Evolutionary conservation across 2,888 invertebrate species (phyloP).

Genomic region (Ochlodes sylvanus): DNA sequence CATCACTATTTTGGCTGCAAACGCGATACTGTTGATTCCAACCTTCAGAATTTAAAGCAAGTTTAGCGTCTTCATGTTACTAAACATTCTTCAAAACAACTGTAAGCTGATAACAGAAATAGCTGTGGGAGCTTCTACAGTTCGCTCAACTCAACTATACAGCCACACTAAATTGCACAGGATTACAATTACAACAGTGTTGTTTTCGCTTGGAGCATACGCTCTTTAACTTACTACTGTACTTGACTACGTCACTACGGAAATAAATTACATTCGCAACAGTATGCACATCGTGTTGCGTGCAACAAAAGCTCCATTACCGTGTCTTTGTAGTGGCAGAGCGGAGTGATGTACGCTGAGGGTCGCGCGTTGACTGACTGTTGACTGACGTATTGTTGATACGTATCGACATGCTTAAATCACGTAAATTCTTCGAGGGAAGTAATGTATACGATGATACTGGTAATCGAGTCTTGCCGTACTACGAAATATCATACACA

Average conservation of each 20-base stretch:
- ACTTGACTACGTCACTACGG: neutral
- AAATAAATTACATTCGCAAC: conserved; percentile 2
- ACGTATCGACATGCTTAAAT: neutral
- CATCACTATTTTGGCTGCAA: too few relatives aligned
- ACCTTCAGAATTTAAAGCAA: neutral
- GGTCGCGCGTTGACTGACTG: too few relatives aligned
- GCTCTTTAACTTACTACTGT: neutral
- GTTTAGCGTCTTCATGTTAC: neutral
- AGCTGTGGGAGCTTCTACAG: too few relatives aligned
- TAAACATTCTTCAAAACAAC: too few relatives aligned
- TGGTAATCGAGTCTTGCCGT: too few relatives aligned
- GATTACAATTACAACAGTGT: neutral
- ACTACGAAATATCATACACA: too few relatives aligned
- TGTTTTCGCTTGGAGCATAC: too few relatives aligned
- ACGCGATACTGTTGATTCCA: too few relatives aligned
- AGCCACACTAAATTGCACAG: neutral
- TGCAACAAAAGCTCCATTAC: conserved; percentile 4
- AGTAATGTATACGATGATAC: too few relatives aligned
- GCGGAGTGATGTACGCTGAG: neutral
- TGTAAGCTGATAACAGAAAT: too few relatives aligned
- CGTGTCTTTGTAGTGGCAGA: neutral
- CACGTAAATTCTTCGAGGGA: neutral
- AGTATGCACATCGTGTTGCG: neutral
- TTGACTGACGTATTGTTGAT: too few relatives aligned
- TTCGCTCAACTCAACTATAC: too few relatives aligned